Percentiles rank a stretch among this genome's conserved stretches.
phyloP scores from a whole-genome alignment of 2,113 vertebrate genomes.

The Odocoileus hemionus region DNA sequence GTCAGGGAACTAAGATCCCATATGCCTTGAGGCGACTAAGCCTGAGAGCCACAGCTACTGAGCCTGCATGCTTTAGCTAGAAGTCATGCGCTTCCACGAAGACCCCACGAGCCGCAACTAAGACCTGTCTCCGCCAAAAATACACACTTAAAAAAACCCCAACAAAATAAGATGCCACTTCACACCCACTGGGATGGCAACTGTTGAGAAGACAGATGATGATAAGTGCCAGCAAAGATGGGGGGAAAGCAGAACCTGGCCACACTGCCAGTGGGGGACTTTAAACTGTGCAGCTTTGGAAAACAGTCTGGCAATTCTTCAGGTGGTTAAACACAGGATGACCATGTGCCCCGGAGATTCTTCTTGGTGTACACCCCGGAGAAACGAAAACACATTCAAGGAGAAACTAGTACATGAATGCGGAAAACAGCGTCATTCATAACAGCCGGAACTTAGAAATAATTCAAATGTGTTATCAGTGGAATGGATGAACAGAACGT shows the following conservation, averaged over 20 bases:
- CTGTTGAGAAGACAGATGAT: background rate
- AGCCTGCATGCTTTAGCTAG: background rate
- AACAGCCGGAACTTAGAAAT: background rate
- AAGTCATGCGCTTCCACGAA: background rate
- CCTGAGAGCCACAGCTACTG: background rate
- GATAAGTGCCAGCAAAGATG: accelerated
- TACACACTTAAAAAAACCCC: background rate
- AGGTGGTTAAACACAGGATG: too few species aligned
- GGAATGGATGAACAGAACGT: background rate
- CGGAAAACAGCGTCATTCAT: accelerated
- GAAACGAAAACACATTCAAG: background rate
- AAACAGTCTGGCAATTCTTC: background rate
- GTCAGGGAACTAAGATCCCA: background rate
- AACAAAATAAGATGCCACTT: background rate
- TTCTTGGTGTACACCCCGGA: accelerated
- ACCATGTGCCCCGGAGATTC: accelerated
- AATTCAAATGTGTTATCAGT: accelerated
- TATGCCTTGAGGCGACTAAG: background rate
- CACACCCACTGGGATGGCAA: background rate
- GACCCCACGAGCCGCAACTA: background rate
- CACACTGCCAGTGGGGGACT: too few species aligned
- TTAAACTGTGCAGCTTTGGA: background rate
- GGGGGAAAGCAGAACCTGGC: background rate
- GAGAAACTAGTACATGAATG: background rate
- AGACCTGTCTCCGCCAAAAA: background rate